phyloP scores from a whole-genome alignment of 2,113 vertebrate genomes.

The Platichthys stellatus region DNA sequence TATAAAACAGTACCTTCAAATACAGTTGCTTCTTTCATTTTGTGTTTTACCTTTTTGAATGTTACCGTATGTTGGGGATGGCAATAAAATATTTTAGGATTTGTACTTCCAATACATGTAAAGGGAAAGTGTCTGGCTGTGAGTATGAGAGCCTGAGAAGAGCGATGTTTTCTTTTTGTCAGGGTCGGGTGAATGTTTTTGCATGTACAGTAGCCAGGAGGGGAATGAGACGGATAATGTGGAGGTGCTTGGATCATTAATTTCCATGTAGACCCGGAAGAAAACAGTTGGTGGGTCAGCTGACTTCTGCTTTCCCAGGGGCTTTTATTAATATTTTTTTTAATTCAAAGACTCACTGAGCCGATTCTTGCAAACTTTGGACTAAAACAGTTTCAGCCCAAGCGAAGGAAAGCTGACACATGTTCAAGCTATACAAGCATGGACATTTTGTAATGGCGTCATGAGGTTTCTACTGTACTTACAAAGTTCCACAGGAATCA shows the following conservation, averaged over 20 bases:
- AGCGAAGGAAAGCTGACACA: slow-evolving; percentile 67
- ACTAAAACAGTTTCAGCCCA: slow-evolving; percentile 71
- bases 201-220: slow-evolving; percentile 46
- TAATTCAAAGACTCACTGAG: slow-evolving; percentile 78
- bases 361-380: slow-evolving; percentile 75
- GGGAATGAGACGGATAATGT: slow-evolving; percentile 46
- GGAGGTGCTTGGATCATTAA: slow-evolving; percentile 45
- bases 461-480: slow-evolving; percentile 74
- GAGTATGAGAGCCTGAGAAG: slow-evolving; percentile 78
- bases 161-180: slow-evolving; percentile 64
- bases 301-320: slow-evolving; percentile 50
- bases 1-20: slow-evolving; percentile 81
- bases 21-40: slow-evolving; percentile 69
- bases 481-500: slow-evolving; percentile 79
- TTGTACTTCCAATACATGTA: slow-evolving; percentile 69
- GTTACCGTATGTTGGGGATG: slow-evolving; percentile 52
- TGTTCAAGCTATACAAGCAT: slow-evolving; percentile 69
- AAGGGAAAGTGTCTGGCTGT: slow-evolving; percentile 63
- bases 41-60: slow-evolving; percentile 51
- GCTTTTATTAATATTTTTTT: slow-evolving; percentile 26
- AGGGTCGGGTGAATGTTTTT: slow-evolving; percentile 53
- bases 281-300: slow-evolving; percentile 54
- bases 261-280: slow-evolving; percentile 50
- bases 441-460: slow-evolving; percentile 69
- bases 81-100: slow-evolving; percentile 67